These are phyloP conservation scores for Galeopsomyia nigrocyanea DNA, from an alignment of 2,888 invertebrate species.

Conservation along the genomic window DNA sequence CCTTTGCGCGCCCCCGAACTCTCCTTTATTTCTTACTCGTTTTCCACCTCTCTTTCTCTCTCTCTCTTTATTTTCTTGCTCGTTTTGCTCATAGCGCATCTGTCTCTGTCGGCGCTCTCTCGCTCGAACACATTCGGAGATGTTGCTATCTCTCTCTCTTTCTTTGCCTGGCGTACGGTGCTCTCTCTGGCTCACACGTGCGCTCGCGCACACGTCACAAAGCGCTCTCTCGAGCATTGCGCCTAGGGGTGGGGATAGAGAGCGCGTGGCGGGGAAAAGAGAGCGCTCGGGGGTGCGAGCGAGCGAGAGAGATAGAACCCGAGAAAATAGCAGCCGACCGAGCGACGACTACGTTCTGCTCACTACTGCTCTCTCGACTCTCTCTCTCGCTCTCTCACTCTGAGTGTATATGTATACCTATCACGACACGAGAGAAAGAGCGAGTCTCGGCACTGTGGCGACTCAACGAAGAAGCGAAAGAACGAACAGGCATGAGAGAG, in stretches of 20 bases:
- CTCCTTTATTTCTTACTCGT: constrained; percentile 29
- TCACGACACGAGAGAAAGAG: constrained; percentile 20
- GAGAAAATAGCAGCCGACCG: constrained; percentile 11
- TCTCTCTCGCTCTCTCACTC: no score
- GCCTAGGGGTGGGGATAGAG: constrained; percentile 31
- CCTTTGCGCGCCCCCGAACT: constrained; percentile 20
- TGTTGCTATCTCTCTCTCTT: constrained; percentile 10
- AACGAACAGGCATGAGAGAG: constrained; percentile 37
- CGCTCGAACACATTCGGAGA: no score
- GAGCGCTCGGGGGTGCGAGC: constrained; percentile 11
- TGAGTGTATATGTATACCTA: no score
- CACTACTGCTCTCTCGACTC: neutral
- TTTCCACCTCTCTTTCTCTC: constrained; percentile 16
- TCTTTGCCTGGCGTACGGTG: constrained; percentile 8
- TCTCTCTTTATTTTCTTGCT: constrained; percentile 11
- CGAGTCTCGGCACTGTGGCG: neutral
- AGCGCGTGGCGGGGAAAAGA: constrained; percentile 34
- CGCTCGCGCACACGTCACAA: constrained; percentile 44
- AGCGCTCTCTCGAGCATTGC: neutral
- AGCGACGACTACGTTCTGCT: neutral
- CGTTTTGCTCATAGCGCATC: constrained; percentile 22
- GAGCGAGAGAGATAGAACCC: constrained; percentile 33
- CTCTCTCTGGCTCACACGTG: constrained; percentile 31
- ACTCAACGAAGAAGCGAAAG: constrained; percentile 37
- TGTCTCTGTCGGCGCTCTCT: constrained; percentile 22